These are phyloP conservation scores for Geotrupes spiniger DNA, from an alignment of 2,888 invertebrate species.

Conservation along the genomic window DNA sequence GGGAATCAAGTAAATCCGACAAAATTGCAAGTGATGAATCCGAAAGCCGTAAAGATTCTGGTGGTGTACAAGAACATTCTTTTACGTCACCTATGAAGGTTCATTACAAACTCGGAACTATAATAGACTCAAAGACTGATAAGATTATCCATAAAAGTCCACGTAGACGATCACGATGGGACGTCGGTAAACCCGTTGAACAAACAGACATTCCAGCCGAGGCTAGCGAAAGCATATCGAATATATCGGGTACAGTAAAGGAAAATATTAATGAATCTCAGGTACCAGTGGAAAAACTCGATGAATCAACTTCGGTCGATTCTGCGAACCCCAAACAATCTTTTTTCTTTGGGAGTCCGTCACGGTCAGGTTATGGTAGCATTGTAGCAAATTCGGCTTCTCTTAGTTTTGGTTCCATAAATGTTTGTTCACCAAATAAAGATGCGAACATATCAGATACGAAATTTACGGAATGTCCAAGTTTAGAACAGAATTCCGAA, in stretches of 20 bases:
- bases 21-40: slow-evolving; percentile 9
- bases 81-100: slow-evolving; percentile 27
- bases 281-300: background rate
- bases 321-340: too few species aligned
- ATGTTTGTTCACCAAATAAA: too few species aligned
- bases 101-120: slow-evolving; percentile 36
- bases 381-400: slow-evolving; percentile 7
- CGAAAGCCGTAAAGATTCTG: slow-evolving; percentile 1
- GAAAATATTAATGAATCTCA: background rate
- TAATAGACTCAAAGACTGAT: slow-evolving; percentile 40
- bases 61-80: too few species aligned
- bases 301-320: too few species aligned
- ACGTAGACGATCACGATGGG: slow-evolving; percentile 51
- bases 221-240: too few species aligned
- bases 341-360: too few species aligned
- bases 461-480: slow-evolving; percentile 13
- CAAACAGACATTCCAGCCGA: background rate
- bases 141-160: slow-evolving; percentile 26
- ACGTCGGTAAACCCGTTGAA: slow-evolving; percentile 45
- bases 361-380: too few species aligned
- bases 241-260: slow-evolving; percentile 7
- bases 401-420: background rate
- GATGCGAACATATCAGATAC: background rate
- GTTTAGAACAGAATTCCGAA: slow-evolving; percentile 17
- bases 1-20: slow-evolving; percentile 28